Percentiles rank a stretch among this genome's conserved stretches.
phyloP scores from a whole-genome alignment of 2,888 invertebrate genomes.

The Trachelus tabidus region DNA sequence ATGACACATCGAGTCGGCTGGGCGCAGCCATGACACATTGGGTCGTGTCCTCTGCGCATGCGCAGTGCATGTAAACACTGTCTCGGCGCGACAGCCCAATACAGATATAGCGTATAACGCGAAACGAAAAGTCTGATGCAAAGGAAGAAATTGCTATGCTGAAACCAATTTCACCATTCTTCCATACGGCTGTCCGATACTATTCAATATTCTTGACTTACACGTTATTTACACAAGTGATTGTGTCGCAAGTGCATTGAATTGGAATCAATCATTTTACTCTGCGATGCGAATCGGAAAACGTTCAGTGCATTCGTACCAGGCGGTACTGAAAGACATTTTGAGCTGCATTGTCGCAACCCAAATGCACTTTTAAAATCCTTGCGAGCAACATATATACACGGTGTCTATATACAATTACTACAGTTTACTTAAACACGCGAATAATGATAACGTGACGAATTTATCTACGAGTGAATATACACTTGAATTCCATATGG shows the following conservation, averaged over 20 bases:
- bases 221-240: neutral
- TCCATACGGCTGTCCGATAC: neutral
- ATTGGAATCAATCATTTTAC: neutral
- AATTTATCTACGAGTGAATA: neutral
- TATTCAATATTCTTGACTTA: neutral
- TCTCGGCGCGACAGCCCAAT: neutral
- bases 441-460: no score
- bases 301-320: neutral
- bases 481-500: no score
- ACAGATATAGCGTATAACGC: neutral
- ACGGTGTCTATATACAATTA: no score
- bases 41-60: neutral
- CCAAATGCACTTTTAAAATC: neutral
- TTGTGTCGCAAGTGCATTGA: neutral
- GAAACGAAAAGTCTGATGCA: neutral
- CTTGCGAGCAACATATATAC: neutral
- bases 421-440: no score
- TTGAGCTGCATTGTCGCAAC: neutral
- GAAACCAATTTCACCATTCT: neutral
- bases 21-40: neutral
- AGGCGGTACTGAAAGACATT: neutral
- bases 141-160: neutral
- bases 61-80: neutral
- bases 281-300: neutral
- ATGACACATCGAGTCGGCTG: neutral